Evolutionary conservation across 2,113 vertebrate genomes (phyloP).

Genomic region (cat (Felis catus)): DNA sequence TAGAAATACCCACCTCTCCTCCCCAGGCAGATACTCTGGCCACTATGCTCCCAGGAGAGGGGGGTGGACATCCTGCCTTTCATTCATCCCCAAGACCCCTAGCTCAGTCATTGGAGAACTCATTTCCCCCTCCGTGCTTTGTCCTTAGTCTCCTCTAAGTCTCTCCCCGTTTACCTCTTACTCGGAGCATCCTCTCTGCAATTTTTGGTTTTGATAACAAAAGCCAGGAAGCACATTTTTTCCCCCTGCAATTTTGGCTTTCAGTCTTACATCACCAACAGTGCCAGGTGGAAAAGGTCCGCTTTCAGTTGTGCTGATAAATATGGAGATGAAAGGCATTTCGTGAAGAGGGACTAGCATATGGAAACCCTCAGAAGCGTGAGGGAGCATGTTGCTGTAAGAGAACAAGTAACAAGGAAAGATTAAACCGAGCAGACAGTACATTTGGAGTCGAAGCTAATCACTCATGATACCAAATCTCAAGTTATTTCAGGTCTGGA

Average conservation of each 20-base stretch:
- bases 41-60: background rate
- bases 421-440: background rate
- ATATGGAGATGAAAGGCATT: background rate
- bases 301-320: background rate
- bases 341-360: background rate
- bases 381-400: fast-evolving
- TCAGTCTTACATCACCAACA: background rate
- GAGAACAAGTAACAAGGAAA: background rate
- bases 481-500: background rate
- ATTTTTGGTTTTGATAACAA: background rate
- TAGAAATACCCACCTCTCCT: fast-evolving
- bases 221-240: background rate
- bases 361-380: fast-evolving
- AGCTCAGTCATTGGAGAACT: background rate
- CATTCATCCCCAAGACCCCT: background rate
- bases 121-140: background rate
- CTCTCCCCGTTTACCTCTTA: background rate
- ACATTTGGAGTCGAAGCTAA: background rate
- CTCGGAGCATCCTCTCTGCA: background rate
- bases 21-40: fast-evolving
- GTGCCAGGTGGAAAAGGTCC: no score
- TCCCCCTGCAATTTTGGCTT: background rate
- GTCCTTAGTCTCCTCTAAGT: background rate
- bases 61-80: fast-evolving
- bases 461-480: background rate